Evolutionary conservation across 2,888 invertebrate species (phyloP).

Genomic region (Noctua comes): DNA sequence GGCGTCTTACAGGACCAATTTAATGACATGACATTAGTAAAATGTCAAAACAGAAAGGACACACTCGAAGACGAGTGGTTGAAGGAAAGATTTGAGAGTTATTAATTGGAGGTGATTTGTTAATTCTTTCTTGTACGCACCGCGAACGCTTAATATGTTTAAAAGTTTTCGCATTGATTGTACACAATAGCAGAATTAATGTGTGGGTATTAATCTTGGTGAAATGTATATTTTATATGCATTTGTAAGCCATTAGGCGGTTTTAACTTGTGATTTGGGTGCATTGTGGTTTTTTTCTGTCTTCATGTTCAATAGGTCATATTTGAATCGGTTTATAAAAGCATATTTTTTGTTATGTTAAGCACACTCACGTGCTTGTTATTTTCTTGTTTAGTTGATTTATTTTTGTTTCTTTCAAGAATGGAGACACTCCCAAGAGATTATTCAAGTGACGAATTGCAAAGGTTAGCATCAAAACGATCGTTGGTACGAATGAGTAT

Average conservation of each 20-base stretch:
- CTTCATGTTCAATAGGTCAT: not conserved
- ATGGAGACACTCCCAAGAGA: too few relatives aligned
- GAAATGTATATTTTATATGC: slow-evolving; percentile 59
- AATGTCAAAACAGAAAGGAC: slow-evolving; percentile 89
- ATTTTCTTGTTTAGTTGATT: not conserved
- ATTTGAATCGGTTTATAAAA: slow-evolving; percentile 27
- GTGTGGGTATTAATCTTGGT: slow-evolving; percentile 68
- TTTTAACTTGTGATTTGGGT: slow-evolving; percentile 56
- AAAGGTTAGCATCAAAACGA: not conserved
- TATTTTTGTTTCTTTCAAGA: not conserved
- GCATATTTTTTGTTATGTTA: not conserved
- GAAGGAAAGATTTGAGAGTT: slow-evolving; percentile 73
- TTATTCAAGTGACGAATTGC: not conserved
- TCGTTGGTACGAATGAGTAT: too few relatives aligned
- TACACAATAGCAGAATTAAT: slow-evolving; percentile 78
- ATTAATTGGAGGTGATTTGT: slow-evolving; percentile 88
- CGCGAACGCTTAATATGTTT: slow-evolving; percentile 79
- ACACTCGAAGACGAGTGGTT: slow-evolving; percentile 80
- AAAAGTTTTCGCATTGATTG: slow-evolving; percentile 80
- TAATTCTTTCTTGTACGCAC: slow-evolving; percentile 82
- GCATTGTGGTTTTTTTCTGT: slow-evolving; percentile 46
- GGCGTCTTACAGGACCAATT: slow-evolving; percentile 80
- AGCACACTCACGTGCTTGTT: slow-evolving; percentile 15
- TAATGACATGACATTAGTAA: slow-evolving; percentile 89
- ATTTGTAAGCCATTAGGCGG: slow-evolving; percentile 59